Evolutionary conservation across 2,113 vertebrate species (phyloP).

Genomic region (Apeltes quadracus): DNA sequence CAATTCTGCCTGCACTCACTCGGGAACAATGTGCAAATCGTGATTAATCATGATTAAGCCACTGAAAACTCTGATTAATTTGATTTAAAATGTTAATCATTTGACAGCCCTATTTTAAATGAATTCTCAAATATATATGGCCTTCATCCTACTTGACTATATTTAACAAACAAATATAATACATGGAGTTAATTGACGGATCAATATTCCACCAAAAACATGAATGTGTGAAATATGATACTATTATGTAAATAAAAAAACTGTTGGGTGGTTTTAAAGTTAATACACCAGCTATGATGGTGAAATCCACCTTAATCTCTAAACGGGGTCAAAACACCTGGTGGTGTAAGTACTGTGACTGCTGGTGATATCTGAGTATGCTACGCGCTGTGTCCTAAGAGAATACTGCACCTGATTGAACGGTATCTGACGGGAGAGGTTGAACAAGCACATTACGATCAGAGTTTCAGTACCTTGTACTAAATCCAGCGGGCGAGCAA

Average conservation of each 20-base stretch:
- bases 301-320: not conserved
- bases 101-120: too few relatives aligned
- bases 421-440: too few relatives aligned
- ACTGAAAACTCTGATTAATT: too few relatives aligned
- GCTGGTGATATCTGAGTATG: not conserved
- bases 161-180: not conserved
- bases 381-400: too few relatives aligned
- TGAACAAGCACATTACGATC: constrained; percentile 34
- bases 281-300: not conserved
- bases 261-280: not conserved
- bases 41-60: too few relatives aligned
- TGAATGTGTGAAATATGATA: not conserved
- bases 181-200: not conserved
- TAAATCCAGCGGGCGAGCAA: not conserved
- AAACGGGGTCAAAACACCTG: not conserved
- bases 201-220: too few relatives aligned
- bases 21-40: too few relatives aligned
- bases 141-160: not conserved
- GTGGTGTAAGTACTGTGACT: not conserved
- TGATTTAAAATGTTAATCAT: too few relatives aligned
- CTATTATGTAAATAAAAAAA: not conserved
- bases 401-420: too few relatives aligned
- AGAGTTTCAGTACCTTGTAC: constrained; percentile 36
- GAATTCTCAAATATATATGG: not conserved
- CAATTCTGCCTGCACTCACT: too few relatives aligned